phyloP scores from a whole-genome alignment of 2,113 vertebrate species.

The Gavialis gangeticus region DNA sequence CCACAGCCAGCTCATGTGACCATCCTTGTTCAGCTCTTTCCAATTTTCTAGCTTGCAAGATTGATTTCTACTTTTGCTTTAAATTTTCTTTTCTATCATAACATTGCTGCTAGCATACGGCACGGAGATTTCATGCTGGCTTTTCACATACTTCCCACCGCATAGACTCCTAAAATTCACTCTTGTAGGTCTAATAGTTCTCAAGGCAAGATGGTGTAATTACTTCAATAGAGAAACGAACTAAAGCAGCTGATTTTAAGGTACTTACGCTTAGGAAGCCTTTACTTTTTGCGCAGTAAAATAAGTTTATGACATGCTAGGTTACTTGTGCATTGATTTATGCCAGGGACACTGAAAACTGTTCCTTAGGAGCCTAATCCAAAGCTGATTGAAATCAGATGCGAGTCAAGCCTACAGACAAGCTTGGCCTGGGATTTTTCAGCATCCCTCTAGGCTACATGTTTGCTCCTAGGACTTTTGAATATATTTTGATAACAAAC shows the following conservation, averaged over 20 bases:
- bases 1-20: too few relatives aligned
- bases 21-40: accelerated
- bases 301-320: neutral
- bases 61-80: too few relatives aligned
- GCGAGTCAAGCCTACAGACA: neutral
- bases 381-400: neutral
- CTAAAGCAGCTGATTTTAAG: neutral
- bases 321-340: accelerated
- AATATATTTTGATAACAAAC: neutral
- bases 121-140: neutral
- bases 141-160: neutral
- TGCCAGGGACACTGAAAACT: neutral
- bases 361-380: neutral
- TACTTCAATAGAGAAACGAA: neutral
- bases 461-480: neutral
- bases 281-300: neutral
- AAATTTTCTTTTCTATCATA: too few relatives aligned
- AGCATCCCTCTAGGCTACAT: neutral
- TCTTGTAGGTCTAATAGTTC: neutral
- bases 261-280: neutral
- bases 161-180: neutral
- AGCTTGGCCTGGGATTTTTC: neutral
- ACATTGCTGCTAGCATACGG: too few relatives aligned
- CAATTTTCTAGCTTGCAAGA: neutral
- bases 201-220: neutral